A percentile compares a stretch with the other conserved stretches of the same genome.
Conservation (phyloP, 2,113 vertebrate species). For the Eonycteris spelaea region DNA sequence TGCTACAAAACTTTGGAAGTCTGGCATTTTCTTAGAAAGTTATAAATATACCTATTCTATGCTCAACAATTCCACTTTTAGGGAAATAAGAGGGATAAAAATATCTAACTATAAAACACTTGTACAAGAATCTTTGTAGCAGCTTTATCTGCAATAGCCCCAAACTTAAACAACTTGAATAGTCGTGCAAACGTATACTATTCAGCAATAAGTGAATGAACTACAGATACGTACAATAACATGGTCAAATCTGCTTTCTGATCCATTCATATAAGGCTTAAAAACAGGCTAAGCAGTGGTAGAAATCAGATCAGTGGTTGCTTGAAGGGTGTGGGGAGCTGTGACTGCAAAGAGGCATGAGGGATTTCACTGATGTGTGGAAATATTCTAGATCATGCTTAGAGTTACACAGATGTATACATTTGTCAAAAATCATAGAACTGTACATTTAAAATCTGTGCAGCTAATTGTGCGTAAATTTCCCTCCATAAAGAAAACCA, state of each 20-base stretch:
- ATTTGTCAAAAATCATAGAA: too few species aligned
- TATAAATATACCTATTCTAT: not conserved
- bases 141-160: not conserved
- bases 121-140: not conserved
- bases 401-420: not conserved
- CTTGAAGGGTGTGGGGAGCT: too few species aligned
- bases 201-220: not conserved
- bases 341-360: not conserved
- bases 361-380: not conserved
- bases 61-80: not conserved
- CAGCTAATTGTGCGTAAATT: not conserved
- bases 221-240: not conserved
- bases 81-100: not conserved
- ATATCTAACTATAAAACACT: not conserved
- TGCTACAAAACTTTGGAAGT: not conserved
- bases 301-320: not conserved
- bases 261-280: not conserved
- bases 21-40: not conserved
- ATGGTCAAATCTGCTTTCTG: not conserved
- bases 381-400: not conserved
- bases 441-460: not conserved
- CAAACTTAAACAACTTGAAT: too few species aligned
- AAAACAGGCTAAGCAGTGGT: not conserved
- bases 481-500: not conserved
- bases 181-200: not conserved